phyloP scores from a whole-genome alignment of 2,113 vertebrate species.

The Dolichotis patagonum region DNA sequence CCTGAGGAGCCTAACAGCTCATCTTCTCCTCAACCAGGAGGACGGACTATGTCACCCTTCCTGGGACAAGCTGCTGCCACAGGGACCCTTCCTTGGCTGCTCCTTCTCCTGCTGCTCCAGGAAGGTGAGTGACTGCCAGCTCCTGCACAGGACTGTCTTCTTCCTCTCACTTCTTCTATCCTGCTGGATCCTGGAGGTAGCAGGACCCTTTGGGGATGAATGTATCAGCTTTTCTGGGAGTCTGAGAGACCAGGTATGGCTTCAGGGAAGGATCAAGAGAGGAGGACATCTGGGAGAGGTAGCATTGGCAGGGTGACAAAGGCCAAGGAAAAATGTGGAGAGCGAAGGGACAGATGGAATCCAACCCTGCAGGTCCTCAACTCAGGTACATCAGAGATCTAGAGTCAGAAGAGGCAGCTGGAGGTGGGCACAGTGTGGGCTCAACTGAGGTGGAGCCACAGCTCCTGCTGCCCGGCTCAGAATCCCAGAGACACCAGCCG shows the following conservation, averaged over 20 bases:
- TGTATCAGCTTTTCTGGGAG: neutral
- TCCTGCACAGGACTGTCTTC: neutral
- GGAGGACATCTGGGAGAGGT: neutral
- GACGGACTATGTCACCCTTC: neutral
- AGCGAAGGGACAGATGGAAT: neutral
- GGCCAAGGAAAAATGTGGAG: neutral
- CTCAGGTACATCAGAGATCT: neutral
- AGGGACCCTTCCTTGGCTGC: neutral
- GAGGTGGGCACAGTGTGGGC: neutral
- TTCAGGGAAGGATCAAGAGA: neutral
- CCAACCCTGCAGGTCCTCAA: neutral
- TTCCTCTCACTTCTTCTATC: neutral
- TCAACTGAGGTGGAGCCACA: neutral
- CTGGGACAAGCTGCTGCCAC: neutral
- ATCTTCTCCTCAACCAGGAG: neutral
- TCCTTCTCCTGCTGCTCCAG: neutral
- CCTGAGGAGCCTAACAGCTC: neutral
- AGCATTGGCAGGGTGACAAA: neutral
- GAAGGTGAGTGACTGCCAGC: conserved; percentile 31
- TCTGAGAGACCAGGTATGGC: neutral
- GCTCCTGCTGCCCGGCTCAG: neutral
- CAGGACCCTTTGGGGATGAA: neutral
- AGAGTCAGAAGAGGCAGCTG: neutral
- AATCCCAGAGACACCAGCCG: neutral
- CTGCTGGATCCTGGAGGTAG: neutral